Evolutionary conservation across 2,797 vertebrate genomes (phyloP).

Genomic region (Acipenser transmontanus): DNA sequence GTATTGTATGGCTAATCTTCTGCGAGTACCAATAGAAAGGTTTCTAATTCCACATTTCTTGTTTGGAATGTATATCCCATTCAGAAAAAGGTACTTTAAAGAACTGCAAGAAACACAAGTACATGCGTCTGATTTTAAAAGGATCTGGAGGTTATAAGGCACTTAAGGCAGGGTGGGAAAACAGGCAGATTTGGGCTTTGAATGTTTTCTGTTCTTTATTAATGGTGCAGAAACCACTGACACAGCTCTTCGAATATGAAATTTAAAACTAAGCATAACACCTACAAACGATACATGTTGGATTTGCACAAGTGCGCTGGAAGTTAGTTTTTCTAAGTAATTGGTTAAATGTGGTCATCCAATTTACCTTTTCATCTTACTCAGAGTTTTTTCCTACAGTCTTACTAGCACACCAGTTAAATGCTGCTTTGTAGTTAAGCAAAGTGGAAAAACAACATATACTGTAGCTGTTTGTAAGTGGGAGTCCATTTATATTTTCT

Average conservation of each 20-base stretch:
- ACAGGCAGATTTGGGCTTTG: conserved; percentile 11
- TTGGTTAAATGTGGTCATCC: conserved; percentile 69
- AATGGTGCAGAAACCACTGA: conserved; percentile 69
- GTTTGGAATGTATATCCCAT: no score
- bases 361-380: conserved; percentile 49
- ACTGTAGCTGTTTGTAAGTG: conserved; percentile 28
- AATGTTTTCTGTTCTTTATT: conserved; percentile 63
- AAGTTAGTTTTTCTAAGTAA: conserved; percentile 55
- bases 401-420: conserved; percentile 40
- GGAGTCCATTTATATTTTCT: conserved; percentile 20
- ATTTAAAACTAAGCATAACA: conserved; percentile 62
- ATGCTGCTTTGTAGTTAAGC: conserved; percentile 45
- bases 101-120: no score
- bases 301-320: not conserved
- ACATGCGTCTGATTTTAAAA: not conserved
- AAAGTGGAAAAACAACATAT: conserved; percentile 22
- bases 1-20: no score
- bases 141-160: not conserved
- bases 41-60: no score
- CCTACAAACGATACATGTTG: conserved; percentile 37
- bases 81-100: no score
- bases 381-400: conserved; percentile 29
- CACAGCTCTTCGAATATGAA: conserved; percentile 57
- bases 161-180: conserved; percentile 1
- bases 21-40: no score